These are phyloP conservation scores for Spheniscus humboldti DNA, from an alignment of 2,797 vertebrate species.

Conservation along the genomic window DNA sequence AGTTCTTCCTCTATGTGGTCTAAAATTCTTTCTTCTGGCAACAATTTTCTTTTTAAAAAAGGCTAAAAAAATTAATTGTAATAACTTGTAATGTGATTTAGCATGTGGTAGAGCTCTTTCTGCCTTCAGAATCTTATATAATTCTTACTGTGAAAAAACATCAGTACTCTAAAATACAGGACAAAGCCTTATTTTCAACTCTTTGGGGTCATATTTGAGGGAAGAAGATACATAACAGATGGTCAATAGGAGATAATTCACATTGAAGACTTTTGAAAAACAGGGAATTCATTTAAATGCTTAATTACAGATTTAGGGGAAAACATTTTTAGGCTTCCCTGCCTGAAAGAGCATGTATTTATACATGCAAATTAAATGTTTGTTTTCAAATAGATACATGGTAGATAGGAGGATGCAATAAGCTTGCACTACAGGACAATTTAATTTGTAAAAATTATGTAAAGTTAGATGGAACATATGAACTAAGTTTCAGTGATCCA, in stretches of 20 bases:
- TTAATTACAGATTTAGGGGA: not conserved
- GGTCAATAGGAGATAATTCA: not conserved
- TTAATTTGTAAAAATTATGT: not conserved
- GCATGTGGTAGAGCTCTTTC: not conserved
- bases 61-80: not conserved
- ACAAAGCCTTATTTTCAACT: not conserved
- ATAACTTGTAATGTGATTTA: not conserved
- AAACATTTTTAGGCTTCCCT: not conserved
- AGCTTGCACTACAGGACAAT: not conserved
- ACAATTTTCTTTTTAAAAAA: not conserved
- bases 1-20: not conserved
- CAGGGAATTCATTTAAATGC: not conserved
- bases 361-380: not conserved
- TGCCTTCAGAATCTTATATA: not conserved
- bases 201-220: not conserved
- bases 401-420: not conserved
- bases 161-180: not conserved
- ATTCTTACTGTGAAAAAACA: not conserved
- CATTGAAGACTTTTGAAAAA: not conserved
- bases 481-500: not conserved
- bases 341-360: not conserved
- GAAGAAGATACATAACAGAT: not conserved
- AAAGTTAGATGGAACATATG: not conserved
- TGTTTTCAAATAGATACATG: not conserved
- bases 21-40: not conserved